Conservation (phyloP, 2,888 invertebrate genomes). For the Volucella zonaria region DNA sequence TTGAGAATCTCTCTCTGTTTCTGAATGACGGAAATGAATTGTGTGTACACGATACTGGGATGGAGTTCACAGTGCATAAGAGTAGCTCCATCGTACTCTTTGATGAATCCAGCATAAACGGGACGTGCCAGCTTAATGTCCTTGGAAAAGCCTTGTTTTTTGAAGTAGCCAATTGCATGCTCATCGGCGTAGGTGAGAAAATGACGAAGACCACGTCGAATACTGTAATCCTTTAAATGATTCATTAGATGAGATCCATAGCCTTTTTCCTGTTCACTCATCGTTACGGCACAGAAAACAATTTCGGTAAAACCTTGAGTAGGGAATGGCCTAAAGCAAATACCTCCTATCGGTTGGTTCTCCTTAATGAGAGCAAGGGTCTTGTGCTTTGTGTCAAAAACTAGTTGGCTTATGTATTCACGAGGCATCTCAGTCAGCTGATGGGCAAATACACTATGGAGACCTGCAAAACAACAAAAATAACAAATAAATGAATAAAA, state of each 20-base stretch:
- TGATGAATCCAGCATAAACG: constrained; percentile 94
- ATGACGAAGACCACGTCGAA: constrained; percentile 92
- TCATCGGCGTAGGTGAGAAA: constrained; percentile 98
- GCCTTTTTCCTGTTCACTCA: constrained; percentile 96
- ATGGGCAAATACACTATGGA: constrained; percentile 96
- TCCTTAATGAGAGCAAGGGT: constrained; percentile 94
- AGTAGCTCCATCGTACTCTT: constrained; percentile 97
- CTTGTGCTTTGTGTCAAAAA: constrained; percentile 95
- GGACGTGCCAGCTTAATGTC: constrained; percentile 91
- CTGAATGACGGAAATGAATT: constrained; percentile 92
- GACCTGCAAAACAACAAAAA: constrained; percentile 79
- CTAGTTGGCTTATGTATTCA: constrained; percentile 95
- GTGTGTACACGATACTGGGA: constrained; percentile 94
- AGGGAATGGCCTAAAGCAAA: constrained; percentile 96
- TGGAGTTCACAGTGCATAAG: constrained; percentile 98
- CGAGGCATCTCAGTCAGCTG: constrained; percentile 97
- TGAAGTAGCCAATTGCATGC: constrained; percentile 95
- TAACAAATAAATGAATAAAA: background rate
- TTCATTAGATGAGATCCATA: constrained; percentile 99
- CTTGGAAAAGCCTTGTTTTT: constrained; percentile 96
- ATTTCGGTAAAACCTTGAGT: constrained; percentile 97
- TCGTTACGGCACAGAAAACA: constrained; percentile 97
- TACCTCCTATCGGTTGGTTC: constrained; percentile 95
- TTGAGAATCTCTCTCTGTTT: constrained; percentile 91
- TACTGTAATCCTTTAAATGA: constrained; percentile 97